phyloP scores from a whole-genome alignment of 2,888 invertebrate species.

The Acholoe squamosa region DNA sequence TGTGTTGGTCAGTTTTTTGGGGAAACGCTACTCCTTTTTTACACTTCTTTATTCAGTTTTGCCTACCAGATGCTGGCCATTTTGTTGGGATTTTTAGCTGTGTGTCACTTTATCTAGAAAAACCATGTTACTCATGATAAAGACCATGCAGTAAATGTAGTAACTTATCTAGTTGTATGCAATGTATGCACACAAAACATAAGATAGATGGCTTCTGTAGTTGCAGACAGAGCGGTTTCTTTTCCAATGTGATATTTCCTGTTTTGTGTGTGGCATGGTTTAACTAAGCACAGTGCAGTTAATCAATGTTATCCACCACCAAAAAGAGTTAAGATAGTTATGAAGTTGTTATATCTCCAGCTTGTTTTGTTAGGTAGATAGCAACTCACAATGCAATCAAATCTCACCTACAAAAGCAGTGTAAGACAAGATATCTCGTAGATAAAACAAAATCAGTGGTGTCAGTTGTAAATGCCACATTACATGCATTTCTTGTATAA shows the following conservation, averaged over 20 bases:
- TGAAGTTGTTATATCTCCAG: constrained; percentile 22
- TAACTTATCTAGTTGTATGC: constrained; percentile 15
- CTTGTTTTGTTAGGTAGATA: constrained; percentile 27
- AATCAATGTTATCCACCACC: neutral
- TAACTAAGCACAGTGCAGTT: neutral
- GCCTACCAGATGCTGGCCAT: constrained; percentile 52
- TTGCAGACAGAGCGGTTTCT: neutral
- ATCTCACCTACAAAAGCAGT: constrained; percentile 8
- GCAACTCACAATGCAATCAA: constrained; percentile 33
- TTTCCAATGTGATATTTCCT: constrained; percentile 43
- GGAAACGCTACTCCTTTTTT: neutral
- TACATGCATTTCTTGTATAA: neutral
- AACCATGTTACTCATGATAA: neutral
- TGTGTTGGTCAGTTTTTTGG: neutral
- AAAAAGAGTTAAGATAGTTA: neutral
- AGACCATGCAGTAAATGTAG: neutral
- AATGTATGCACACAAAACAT: constrained; percentile 18
- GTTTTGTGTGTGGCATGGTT: neutral
- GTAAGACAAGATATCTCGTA: constrained; percentile 37
- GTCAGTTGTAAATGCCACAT: neutral
- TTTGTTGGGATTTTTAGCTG: constrained; percentile 51
- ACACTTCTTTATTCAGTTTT: constrained; percentile 25
- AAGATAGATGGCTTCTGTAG: neutral
- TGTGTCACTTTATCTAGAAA: constrained; percentile 1
- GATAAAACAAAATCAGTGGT: neutral